Conservation (phyloP, 2,797 vertebrate genomes). For the Hydrophis major region DNA sequence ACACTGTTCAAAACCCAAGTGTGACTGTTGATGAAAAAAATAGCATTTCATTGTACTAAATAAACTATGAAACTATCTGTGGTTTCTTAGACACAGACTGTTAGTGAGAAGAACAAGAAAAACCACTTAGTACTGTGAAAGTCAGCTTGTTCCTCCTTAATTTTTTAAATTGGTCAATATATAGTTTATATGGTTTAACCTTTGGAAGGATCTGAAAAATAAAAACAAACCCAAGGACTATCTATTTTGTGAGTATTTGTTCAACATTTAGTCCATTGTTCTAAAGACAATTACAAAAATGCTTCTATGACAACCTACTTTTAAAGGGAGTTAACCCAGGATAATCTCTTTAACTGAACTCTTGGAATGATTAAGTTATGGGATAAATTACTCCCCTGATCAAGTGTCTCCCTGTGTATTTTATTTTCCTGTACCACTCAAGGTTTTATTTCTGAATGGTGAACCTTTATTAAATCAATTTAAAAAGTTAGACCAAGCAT, state of each 20-base stretch:
- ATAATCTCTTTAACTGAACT: neutral
- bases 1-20: neutral
- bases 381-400: constrained; percentile 24
- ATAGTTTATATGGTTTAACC: neutral
- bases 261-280: neutral
- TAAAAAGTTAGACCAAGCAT: neutral
- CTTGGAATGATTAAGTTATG: neutral
- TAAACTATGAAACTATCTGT: neutral
- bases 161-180: neutral
- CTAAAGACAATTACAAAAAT: neutral
- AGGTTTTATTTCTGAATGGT: neutral
- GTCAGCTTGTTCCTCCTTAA: neutral
- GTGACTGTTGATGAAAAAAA: neutral
- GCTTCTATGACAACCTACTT: neutral
- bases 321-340: neutral
- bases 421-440: neutral
- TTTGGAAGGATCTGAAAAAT: neutral
- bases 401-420: constrained; percentile 3
- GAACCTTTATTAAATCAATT: constrained; percentile 26
- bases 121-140: neutral
- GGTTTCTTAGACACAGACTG: neutral
- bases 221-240: neutral
- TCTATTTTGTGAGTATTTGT: neutral
- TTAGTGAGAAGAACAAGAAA: neutral
- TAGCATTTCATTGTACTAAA: neutral